phyloP scores from a whole-genome alignment of 2,888 invertebrate genomes.

The Andrena praecox region DNA sequence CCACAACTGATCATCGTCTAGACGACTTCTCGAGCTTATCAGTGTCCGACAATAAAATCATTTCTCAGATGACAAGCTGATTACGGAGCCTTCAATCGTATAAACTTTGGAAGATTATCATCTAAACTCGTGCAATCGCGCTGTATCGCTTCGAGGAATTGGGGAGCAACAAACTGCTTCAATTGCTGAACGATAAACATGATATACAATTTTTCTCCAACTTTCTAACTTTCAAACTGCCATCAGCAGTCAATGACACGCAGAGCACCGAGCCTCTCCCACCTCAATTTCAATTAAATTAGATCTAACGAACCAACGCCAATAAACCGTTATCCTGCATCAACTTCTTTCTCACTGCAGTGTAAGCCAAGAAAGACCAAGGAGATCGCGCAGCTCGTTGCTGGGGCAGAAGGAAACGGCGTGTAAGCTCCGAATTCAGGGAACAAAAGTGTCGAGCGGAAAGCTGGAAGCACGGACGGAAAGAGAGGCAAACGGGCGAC shows the following conservation, averaged over 20 bases:
- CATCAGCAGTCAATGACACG: neutral
- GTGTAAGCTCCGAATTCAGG: conserved; percentile 51
- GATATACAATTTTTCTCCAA: no score
- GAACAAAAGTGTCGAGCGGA: conserved; percentile 60
- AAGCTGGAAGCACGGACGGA: conserved; percentile 54
- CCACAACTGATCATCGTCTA: conserved; percentile 63
- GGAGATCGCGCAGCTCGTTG: neutral
- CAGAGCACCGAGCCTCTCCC: neutral
- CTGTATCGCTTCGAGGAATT: neutral
- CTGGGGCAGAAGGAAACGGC: neutral
- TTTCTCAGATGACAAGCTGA: conserved; percentile 36
- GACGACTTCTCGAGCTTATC: conserved; percentile 61
- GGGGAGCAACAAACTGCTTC: neutral
- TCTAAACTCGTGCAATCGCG: conserved; percentile 17
- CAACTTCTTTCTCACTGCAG: no score
- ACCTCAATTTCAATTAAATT: neutral
- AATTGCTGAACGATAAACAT: no score
- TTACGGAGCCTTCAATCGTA: conserved; percentile 8
- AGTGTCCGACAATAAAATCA: conserved; percentile 52
- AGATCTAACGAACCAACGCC: no score
- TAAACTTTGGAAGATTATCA: conserved; percentile 36
- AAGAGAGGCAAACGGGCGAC: conserved; percentile 62
- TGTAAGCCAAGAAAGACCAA: no score
- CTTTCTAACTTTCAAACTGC: neutral
- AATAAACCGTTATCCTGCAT: no score